Base-by-base conservation (phyloP, 2,888 invertebrate genomes). In the Acanthococcus lagerstroemiae region DNA sequence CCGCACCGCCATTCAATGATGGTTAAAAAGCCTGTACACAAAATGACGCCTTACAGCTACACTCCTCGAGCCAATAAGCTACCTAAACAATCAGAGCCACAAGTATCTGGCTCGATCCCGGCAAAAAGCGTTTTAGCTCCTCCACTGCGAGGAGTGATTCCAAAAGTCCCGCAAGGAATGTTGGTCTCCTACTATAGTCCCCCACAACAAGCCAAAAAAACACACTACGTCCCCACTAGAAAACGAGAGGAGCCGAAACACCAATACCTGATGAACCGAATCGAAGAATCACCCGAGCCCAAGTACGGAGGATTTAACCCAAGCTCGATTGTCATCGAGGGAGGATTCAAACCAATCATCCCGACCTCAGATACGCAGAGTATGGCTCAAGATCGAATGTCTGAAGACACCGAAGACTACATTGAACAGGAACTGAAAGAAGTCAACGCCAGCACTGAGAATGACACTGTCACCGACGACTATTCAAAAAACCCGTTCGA, bases 331-430 rank as follows among this genome's bases (percentile, higher is more conserved):
- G 85, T 90, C 0, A 84, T 90, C 15, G 90, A 91, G 77, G 84
- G 88, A 67, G 90, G 90, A 0, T 91, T 91, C 72, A 87, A 85
- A 70, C 90, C 91, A 0, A 90, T 90, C 22, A 81, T 86, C 7
- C 78, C 81, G 61, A 82, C 81, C 26, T 25, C 46, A 3, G 48
- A 24, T 5, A n/a, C 27, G 52, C 71, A 2, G 72, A 74, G 67
- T 55, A 58, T 55, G 67, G 77, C 78, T 24, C 80, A 82, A 74
- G 81, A 83, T 65, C 77, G 82, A 71, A 79, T 81, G 67, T 54
- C 71, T 68, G 75, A 78, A 70, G 74, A 77, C n/a, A 81, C 81
- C 70, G 82, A 73, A 76, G 81, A 74, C 56, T 77, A 77, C 21
- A 73, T 77, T n/a, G 70, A 73, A 80, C 55, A 56, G 25, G 66